Evolutionary conservation across 2,797 vertebrate species (phyloP).

Genomic region (Cossypha polioptera): DNA sequence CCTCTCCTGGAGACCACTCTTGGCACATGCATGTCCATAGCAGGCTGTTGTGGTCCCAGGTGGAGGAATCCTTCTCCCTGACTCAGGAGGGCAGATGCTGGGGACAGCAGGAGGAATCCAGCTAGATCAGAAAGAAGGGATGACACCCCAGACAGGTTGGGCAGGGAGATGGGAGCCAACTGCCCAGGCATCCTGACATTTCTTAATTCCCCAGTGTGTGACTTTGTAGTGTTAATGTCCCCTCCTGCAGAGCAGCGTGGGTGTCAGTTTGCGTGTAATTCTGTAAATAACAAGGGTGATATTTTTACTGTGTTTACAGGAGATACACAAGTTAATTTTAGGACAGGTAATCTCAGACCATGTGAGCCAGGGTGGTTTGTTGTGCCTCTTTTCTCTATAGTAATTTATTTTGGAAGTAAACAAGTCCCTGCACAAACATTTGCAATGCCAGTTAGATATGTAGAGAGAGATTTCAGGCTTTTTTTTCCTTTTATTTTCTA

Average conservation of each 20-base stretch:
- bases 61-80: background rate
- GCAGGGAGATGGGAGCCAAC: background rate
- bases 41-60: fast-evolving
- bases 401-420: slow-evolving; percentile 4
- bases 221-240: slow-evolving; percentile 23
- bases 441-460: background rate
- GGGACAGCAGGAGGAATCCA: background rate
- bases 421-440: background rate
- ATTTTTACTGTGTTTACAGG: background rate
- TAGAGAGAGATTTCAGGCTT: background rate
- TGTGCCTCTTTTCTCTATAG: background rate
- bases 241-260: background rate
- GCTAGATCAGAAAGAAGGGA: background rate
- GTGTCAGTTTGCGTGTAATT: background rate
- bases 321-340: background rate
- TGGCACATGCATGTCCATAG: background rate
- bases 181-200: background rate
- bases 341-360: background rate
- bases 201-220: background rate
- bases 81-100: background rate
- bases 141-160: background rate
- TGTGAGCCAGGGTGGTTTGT: background rate
- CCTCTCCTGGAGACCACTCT: background rate
- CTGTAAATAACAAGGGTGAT: background rate
- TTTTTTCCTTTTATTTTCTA: background rate